Conservation (phyloP, 2,888 invertebrate species). For the Drosophila incognita region DNA sequence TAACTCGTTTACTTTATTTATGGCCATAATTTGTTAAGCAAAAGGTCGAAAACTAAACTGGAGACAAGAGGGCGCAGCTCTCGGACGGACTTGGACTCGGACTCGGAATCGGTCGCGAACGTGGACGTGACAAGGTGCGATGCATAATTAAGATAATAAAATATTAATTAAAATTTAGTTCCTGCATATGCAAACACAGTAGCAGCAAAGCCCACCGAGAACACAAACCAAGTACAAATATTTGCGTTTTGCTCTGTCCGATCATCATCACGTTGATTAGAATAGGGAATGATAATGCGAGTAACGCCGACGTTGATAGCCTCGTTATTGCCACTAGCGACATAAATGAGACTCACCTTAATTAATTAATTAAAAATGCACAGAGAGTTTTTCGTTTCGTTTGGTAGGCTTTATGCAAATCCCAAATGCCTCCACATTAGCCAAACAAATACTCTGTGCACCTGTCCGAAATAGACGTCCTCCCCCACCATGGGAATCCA, state of each 20-base stretch:
- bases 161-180: slow-evolving; percentile 83
- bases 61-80: slow-evolving; percentile 58
- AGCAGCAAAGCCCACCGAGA: slow-evolving; percentile 34
- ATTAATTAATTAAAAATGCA: slow-evolving; percentile 81
- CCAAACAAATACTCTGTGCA: slow-evolving; percentile 9
- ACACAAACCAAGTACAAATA: slow-evolving; percentile 67
- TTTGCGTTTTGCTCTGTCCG: slow-evolving; percentile 54
- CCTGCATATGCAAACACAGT: slow-evolving; percentile 73
- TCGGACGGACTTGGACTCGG: slow-evolving; percentile 9
- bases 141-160: slow-evolving; percentile 84
- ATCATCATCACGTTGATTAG: slow-evolving; percentile 68
- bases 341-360: slow-evolving; percentile 55
- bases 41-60: slow-evolving; percentile 79
- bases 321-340: slow-evolving; percentile 68
- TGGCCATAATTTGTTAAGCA: slow-evolving; percentile 82
- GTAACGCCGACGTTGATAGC: slow-evolving; percentile 65
- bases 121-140: slow-evolving; percentile 71
- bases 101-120: slow-evolving; percentile 24
- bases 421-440: slow-evolving; percentile 49
- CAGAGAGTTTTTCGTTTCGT: slow-evolving; percentile 42
- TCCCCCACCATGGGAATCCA: slow-evolving; percentile 40
- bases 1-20: slow-evolving; percentile 83
- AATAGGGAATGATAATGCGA: slow-evolving; percentile 32
- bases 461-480: slow-evolving; percentile 36
- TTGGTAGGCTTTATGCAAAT: slow-evolving; percentile 63